Conservation (phyloP, 2,113 vertebrate genomes). For the Lycaon pictus region DNA sequence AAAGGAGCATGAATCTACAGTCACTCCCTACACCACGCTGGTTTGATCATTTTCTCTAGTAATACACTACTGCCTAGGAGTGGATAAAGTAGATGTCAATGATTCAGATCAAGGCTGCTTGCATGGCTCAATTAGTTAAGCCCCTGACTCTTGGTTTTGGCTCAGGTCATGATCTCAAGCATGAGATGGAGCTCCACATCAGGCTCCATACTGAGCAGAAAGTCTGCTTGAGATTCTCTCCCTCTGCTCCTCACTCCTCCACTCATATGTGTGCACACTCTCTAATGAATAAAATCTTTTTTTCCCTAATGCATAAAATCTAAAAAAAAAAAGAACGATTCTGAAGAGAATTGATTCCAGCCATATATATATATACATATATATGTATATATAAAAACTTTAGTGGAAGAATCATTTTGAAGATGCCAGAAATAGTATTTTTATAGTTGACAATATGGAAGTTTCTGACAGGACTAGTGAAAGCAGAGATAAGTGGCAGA, state of each 20-base stretch:
- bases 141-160: neutral
- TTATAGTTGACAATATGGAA: neutral
- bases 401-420: neutral
- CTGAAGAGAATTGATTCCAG: neutral
- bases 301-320: neutral
- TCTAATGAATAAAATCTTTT: neutral
- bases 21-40: neutral
- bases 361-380: neutral
- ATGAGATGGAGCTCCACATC: neutral
- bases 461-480: neutral
- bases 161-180: neutral
- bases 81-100: neutral
- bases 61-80: neutral
- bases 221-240: neutral
- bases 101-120: neutral
- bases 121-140: neutral
- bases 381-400: neutral
- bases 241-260: neutral
- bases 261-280: neutral
- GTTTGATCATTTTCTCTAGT: conserved; percentile 24
- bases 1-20: neutral
- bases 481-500: neutral
- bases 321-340: neutral
- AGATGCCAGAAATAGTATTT: neutral
- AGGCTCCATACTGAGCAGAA: neutral